Percentiles rank a stretch among this genome's conserved stretches.
phyloP scores from a whole-genome alignment of 2,113 vertebrate species.

The Pachycephala philippinensis region DNA sequence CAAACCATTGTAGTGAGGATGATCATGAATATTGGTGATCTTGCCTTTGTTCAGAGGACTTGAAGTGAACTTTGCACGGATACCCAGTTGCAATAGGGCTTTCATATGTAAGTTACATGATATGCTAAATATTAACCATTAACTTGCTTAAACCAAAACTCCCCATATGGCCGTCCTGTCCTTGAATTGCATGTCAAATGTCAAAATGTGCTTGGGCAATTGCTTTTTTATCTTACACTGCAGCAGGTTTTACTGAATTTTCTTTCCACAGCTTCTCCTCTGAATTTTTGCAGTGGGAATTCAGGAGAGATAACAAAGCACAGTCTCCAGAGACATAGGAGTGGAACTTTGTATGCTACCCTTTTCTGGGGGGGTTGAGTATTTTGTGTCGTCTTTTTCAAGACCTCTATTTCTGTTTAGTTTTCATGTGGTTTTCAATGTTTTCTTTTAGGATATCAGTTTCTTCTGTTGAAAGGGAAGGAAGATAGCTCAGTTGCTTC shows the following conservation, averaged over 20 bases:
- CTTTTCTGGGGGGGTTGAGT: neutral
- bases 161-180: neutral
- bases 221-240: neutral
- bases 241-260: neutral
- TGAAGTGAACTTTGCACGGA: neutral
- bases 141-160: neutral
- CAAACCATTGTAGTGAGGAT: neutral
- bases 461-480: constrained; percentile 60
- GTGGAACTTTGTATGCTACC: neutral
- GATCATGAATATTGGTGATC: neutral
- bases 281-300: neutral
- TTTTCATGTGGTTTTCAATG: constrained; percentile 49
- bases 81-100: neutral
- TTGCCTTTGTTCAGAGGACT: neutral
- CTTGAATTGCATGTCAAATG: neutral
- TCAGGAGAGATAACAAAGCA: neutral
- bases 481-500: constrained; percentile 61
- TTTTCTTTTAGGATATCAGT: constrained; percentile 59
- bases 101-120: neutral
- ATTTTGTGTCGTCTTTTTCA: neutral
- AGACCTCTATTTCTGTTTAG: constrained; percentile 39
- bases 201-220: neutral
- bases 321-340: neutral
- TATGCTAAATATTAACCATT: neutral
- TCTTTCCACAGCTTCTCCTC: constrained; percentile 21